Base-by-base conservation (phyloP, 2,797 vertebrate species). In the Lutjanus argentimaculatus region DNA sequence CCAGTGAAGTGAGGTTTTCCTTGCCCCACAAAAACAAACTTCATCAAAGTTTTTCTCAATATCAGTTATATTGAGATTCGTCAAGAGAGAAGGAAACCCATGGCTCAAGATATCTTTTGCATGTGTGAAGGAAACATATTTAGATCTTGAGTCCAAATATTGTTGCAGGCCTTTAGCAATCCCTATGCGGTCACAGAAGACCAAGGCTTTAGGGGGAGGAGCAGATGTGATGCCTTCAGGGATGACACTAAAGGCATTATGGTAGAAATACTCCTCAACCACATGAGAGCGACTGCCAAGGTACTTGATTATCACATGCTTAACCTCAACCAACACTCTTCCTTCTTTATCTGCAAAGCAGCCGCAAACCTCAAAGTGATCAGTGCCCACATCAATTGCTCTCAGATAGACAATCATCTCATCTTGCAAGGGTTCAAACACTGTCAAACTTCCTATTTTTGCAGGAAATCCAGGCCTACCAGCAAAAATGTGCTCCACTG, bases 331-430 rank as follows among this genome's bases (percentile, higher is more conserved):
- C 84, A 98, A 91, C 72, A 97, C 91, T 0, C 78, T 94, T 12
- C 97, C 96, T 0, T 87, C 84, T 87, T 90, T 96, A 88, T 97
- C 95, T 85, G 94, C 71, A 88, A 98, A 96, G 73, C 96, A 97
- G 1, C 96, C 97, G 86, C 96, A 98, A 12, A 96, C 83, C 67
- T 96, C 95, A 73, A 95, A 90, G 36, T 93, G 91, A 83, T 95
- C 95, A 25, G 67, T 52, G 11, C 82, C 90, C 12, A 91, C 88
- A 66, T 95, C 85, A 16, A 43, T 88, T 67, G 91, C 92, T 94
- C 94, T 96, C 75, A 97, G 76, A 84, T 97, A 97, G 4, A 97
- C 88, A 67, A 96, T 89, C 97, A 98, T 97, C 83, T 98, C 96
- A 55, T 96, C 93, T 87, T 97, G 94, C 85, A 97, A 77, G 0